Evolutionary conservation across 2,113 vertebrate species (phyloP).

Genomic region (Myiopsitta monachus): DNA sequence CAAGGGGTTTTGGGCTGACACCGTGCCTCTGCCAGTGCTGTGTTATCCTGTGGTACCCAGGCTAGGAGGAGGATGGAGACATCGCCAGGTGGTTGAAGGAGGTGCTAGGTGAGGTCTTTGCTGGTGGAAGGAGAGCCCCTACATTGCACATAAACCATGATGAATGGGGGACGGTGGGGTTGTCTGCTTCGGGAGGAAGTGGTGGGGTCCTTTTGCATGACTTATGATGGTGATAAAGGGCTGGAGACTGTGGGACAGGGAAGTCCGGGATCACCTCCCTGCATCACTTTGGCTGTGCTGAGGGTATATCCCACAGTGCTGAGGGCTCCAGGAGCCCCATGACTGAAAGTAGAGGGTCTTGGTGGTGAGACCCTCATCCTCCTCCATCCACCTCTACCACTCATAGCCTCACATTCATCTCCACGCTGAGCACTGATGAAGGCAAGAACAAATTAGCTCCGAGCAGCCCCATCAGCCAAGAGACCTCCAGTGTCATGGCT

Average conservation of each 20-base stretch:
- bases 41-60: rapidly evolving
- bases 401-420: not conserved
- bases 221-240: rapidly evolving
- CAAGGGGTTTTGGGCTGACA: not conserved
- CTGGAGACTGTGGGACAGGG: not conserved
- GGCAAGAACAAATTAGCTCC: slow-evolving; percentile 12
- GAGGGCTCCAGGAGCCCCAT: not conserved
- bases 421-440: not conserved
- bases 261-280: rapidly evolving
- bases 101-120: not conserved
- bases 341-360: not conserved
- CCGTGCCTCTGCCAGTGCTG: not conserved
- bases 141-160: rapidly evolving
- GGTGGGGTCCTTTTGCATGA: rapidly evolving
- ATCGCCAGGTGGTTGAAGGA: not conserved
- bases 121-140: not conserved
- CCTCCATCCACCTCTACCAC: not conserved
- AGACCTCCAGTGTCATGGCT: slow-evolving; percentile 50
- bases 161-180: not conserved
- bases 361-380: not conserved
- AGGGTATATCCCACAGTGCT: rapidly evolving
- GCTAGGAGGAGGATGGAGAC: not conserved
- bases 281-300: rapidly evolving
- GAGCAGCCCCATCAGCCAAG: slow-evolving; percentile 47
- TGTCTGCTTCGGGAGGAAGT: not conserved